Evolutionary conservation across 2,797 vertebrate genomes (phyloP).

Genomic region (Australoheros facetus): DNA sequence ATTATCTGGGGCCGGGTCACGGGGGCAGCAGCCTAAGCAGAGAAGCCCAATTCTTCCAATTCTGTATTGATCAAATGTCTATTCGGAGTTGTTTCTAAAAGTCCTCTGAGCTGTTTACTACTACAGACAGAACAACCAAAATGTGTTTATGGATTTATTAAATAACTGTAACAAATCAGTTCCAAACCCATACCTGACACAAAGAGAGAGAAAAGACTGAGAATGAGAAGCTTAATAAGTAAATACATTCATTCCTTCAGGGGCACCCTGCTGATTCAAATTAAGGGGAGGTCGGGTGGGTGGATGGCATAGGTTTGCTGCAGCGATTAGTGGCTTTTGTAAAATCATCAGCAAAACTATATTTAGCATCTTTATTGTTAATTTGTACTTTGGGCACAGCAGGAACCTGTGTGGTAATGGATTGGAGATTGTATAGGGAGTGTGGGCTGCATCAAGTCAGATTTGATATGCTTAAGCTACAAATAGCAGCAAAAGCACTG

Average conservation of each 20-base stretch:
- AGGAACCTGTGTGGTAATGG: slow-evolving; percentile 13
- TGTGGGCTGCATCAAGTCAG: slow-evolving; percentile 21
- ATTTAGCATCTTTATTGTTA: slow-evolving; percentile 55
- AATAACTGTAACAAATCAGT: slow-evolving; percentile 40
- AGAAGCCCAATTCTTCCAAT: neutral
- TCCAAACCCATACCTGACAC: slow-evolving; percentile 21
- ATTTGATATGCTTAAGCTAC: slow-evolving; percentile 33
- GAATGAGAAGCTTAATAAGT: slow-evolving; percentile 26
- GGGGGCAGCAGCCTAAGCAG: no score
- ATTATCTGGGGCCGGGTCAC: no score
- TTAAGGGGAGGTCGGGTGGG: slow-evolving; percentile 21
- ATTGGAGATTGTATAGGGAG: slow-evolving; percentile 22
- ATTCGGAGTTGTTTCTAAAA: neutral
- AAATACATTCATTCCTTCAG: slow-evolving; percentile 39
- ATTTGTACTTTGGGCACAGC: slow-evolving; percentile 20
- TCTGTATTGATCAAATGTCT: neutral
- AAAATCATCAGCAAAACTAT: slow-evolving; percentile 43
- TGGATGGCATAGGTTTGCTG: slow-evolving; percentile 42
- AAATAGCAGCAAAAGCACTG: slow-evolving; percentile 7
- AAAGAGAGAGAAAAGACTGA: slow-evolving; percentile 11
- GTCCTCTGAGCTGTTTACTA: slow-evolving; percentile 26
- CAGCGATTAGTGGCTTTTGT: slow-evolving; percentile 34
- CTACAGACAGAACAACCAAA: slow-evolving; percentile 28
- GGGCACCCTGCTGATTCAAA: slow-evolving; percentile 39
- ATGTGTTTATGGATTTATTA: slow-evolving; percentile 33